Conservation (phyloP, 1,140 invertebrate genomes). For the Aphaenogaster ashmeadi region DNA sequence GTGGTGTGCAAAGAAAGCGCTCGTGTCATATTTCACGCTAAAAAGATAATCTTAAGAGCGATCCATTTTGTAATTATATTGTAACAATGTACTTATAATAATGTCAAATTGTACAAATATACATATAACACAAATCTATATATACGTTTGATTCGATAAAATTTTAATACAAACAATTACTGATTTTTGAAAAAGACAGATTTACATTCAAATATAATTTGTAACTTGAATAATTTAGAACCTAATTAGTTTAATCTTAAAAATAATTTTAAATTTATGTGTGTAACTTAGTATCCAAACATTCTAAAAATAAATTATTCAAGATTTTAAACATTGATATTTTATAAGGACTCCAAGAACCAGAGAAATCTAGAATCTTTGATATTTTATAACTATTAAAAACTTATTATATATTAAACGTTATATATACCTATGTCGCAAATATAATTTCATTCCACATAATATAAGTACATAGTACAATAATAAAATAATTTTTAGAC, state of each 20-base stretch:
- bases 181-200: not conserved
- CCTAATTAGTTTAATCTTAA: not conserved
- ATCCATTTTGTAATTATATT: conserved; percentile 13
- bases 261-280: not conserved
- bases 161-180: not conserved
- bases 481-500: conserved; percentile 8
- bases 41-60: not conserved
- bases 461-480: conserved; percentile 36
- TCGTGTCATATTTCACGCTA: not conserved
- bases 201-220: not conserved
- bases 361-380: not conserved
- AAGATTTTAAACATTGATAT: not conserved
- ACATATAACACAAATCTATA: not conserved
- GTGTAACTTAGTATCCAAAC: not conserved
- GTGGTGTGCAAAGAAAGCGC: conserved; percentile 38
- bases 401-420: not conserved
- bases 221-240: not conserved
- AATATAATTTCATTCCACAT: conserved; percentile 21
- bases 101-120: conserved; percentile 1
- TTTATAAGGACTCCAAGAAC: not conserved
- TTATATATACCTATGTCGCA: not conserved
- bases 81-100: conserved; percentile 44
- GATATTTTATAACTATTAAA: conserved; percentile 31
- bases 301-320: not conserved
- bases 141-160: not conserved